Evolutionary conservation across 1,140 invertebrate genomes (phyloP).

Genomic region (Adoxophyes honmai): DNA sequence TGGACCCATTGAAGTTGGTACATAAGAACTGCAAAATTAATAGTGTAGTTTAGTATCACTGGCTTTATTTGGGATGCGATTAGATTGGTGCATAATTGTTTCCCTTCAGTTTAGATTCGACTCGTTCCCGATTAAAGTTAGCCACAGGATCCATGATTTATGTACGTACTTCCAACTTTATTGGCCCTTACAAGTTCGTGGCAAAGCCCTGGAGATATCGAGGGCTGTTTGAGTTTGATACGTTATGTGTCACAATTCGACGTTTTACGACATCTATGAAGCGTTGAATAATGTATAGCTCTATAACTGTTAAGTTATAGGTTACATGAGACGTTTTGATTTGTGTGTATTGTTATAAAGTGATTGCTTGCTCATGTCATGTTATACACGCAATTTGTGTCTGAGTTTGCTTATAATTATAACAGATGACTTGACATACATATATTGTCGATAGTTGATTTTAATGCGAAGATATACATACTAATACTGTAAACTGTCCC

Average conservation of each 20-base stretch:
- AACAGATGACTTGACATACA: no score
- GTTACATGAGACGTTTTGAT: not conserved
- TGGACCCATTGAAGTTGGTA: no score
- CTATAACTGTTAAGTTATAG: not conserved
- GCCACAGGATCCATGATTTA: slow-evolving; percentile 34
- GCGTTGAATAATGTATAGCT: slow-evolving; percentile 5
- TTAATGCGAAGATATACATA: no score
- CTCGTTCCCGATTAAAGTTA: slow-evolving; percentile 27
- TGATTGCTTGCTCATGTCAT: no score
- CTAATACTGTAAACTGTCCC: no score
- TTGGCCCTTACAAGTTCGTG: slow-evolving; percentile 30
- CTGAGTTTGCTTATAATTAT: no score
- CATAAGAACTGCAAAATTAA: no score
- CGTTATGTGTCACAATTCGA: slow-evolving; percentile 19
- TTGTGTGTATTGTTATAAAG: not conserved
- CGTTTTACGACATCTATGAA: slow-evolving; percentile 9
- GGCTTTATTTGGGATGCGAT: not conserved
- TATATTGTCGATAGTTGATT: no score
- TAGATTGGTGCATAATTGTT: slow-evolving; percentile 21
- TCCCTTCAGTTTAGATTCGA: slow-evolving; percentile 18
- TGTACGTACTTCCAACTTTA: slow-evolving; percentile 32
- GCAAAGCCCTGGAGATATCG: slow-evolving; percentile 21
- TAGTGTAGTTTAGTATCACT: no score
- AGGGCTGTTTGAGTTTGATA: slow-evolving; percentile 21
- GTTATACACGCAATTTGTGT: no score